Evolutionary conservation across 2,888 invertebrate genomes (phyloP).

Genomic region (Heliothis peltigera): DNA sequence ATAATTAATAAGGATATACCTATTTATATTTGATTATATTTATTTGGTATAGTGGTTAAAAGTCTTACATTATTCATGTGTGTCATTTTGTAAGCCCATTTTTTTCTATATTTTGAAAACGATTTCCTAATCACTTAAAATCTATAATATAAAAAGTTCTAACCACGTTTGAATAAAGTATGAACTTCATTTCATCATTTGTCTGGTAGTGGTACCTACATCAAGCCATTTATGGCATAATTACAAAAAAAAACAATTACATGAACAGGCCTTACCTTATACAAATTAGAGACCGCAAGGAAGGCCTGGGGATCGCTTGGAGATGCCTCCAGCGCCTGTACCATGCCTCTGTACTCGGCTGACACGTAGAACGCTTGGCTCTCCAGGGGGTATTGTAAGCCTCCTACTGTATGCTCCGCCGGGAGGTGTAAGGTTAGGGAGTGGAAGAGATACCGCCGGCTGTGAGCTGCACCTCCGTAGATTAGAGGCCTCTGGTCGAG

Average conservation of each 20-base stretch:
- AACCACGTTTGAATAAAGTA: no score
- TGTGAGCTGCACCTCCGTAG: slow-evolving; percentile 79
- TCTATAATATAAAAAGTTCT: no score
- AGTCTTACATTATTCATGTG: no score
- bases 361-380: slow-evolving; percentile 77
- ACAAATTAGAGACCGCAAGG: slow-evolving; percentile 76
- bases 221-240: no score
- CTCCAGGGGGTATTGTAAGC: slow-evolving; percentile 76
- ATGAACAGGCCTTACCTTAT: slow-evolving; percentile 66
- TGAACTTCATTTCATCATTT: no score
- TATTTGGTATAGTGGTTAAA: no score
- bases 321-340: slow-evolving; percentile 70
- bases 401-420: slow-evolving; percentile 77
- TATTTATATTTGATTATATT: no score
- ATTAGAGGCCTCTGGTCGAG: slow-evolving; percentile 67
- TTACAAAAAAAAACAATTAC: not conserved
- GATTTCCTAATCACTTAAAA: no score
- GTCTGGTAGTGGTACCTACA: no score
- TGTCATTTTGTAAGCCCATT: no score
- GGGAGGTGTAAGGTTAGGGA: slow-evolving; percentile 77
- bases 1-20: no score
- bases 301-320: slow-evolving; percentile 74
- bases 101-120: not conserved
- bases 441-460: slow-evolving; percentile 80
- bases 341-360: slow-evolving; percentile 72